These are phyloP conservation scores for Pantherophis alleghaniensis DNA, from an alignment of 2,797 vertebrate species.

Conservation along the genomic window DNA sequence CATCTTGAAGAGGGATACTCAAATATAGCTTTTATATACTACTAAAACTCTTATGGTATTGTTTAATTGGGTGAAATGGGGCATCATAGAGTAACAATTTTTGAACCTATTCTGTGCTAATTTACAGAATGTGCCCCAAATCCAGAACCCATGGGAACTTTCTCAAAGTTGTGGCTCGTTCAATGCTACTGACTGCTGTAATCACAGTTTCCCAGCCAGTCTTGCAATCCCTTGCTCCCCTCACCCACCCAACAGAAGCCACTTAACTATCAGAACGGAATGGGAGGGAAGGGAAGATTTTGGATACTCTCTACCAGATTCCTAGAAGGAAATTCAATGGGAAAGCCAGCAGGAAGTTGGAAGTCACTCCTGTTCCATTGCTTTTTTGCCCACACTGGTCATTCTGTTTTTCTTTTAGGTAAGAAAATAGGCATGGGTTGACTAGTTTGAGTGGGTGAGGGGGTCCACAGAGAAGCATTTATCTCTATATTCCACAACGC, in stretches of 20 bases:
- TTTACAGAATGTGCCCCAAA: neutral
- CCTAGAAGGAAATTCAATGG: neutral
- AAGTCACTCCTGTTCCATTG: neutral
- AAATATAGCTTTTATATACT: neutral
- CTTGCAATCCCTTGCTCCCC: neutral
- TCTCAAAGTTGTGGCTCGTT: neutral
- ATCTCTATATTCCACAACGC: neutral
- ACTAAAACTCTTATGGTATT: neutral
- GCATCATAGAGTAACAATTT: neutral
- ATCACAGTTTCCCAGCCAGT: neutral
- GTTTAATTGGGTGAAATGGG: neutral
- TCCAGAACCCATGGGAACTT: neutral
- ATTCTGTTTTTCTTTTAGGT: neutral
- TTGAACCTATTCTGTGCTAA: neutral
- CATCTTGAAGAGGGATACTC: neutral
- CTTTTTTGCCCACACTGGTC: neutral
- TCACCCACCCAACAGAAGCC: neutral
- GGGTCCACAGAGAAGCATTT: neutral
- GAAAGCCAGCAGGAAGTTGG: neutral
- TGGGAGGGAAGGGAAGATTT: neutral
- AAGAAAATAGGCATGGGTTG: neutral
- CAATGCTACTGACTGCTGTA: neutral
- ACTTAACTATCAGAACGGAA: neutral
- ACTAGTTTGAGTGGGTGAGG: neutral
- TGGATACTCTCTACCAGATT: neutral